Base-by-base conservation (phyloP, 2,113 vertebrate genomes). In the Phocoena sinus region DNA sequence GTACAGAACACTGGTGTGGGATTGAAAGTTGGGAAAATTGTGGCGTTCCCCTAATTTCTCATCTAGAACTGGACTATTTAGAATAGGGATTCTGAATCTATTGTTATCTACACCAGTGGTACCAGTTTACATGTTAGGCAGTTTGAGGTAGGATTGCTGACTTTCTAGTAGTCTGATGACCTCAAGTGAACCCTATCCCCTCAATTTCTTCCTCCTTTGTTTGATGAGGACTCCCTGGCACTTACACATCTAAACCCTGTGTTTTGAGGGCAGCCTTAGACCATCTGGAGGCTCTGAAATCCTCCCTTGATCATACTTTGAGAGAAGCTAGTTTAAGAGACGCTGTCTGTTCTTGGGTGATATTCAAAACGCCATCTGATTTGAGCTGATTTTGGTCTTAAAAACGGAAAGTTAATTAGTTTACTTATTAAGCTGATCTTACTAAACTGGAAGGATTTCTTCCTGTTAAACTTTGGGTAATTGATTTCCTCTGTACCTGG, bases 321-420 rank as follows among this genome's bases (percentile, higher is more conserved):
- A 67, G 80, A 96, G 62, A 56, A 60, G 58, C 44, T 94, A 74
- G 77, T 85, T 92, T 98, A n/a, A 89, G 81, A 95, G 89, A 79
- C 74, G 73, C 89, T 96, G 89, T 77, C 68, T 80, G 53, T 90
- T 97, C 41, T 94, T 95, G 83, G 68, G 91, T 97, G n/a, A 56
- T 47, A 15, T 68, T 94, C 53, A 80, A 18, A 86, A 92, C 47
- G 33, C 53, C 91, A 65, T 87, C 56, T 20, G 38, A 94, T 85
- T 71, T 92, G 83, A 96, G 38, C 67, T 58, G 84, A 92, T 36
- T 92, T 92, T 81, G 18, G 36, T 96, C 28, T 28, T 88, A 25
- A 70, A 94, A 90, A 79, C 94, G 80, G 86, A 76, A 89, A 73
- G 79, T 84, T 87, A 76, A 90, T 96, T 93, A 73, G 31, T 95